Evolutionary conservation across 2,113 vertebrate species (phyloP), one percentile per base, ranked within the genome.

Genomic region (Salvator merianae): DNA sequence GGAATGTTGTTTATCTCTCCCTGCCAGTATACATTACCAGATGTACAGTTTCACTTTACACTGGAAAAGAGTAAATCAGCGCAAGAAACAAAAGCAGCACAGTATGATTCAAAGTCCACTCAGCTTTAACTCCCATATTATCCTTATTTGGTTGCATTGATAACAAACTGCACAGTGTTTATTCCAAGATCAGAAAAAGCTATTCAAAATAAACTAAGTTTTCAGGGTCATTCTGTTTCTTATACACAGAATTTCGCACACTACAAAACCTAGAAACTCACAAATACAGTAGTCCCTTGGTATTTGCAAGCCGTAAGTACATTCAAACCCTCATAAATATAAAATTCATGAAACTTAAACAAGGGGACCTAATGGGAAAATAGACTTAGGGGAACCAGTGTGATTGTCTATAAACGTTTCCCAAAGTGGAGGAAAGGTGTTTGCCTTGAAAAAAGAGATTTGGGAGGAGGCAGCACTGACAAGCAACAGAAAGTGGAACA

Each of bases 21-120:
- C 78, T 36, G 72, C 38, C 84, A 88, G 75, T 75, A 75, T 76
- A 75, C 32, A 59, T 81, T 81, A 79, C 43, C 84, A 87, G 20
- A 79, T 79, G 36, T 1, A 10, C 3, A 63, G 34, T 62, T 69
- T 62, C 28, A 79, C 30, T 28, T 43, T 72, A 30, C 71, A 88
- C 70, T 84, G 82, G 34, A 76, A 87, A 84, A 18, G 18, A 90
- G 14, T 53, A 84, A 16, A 73, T 8, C 4, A 50, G 28, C 14
- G 0, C 78, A 80, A 12, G 20, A 66, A 53, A 87, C 70, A 87
- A 89, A 87, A 84, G 13, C 32, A 88, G 2, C 82, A 78, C 3
- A 28, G 38, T 77, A 62, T 20, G 59, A 70, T 63, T 79, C 18
- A 84, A 5, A 81, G 59, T 75, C 40, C 62, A 55, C 74, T 80